Conservation (phyloP, 2,797 vertebrate species). For the Neosilurus mollespiculum region DNA sequence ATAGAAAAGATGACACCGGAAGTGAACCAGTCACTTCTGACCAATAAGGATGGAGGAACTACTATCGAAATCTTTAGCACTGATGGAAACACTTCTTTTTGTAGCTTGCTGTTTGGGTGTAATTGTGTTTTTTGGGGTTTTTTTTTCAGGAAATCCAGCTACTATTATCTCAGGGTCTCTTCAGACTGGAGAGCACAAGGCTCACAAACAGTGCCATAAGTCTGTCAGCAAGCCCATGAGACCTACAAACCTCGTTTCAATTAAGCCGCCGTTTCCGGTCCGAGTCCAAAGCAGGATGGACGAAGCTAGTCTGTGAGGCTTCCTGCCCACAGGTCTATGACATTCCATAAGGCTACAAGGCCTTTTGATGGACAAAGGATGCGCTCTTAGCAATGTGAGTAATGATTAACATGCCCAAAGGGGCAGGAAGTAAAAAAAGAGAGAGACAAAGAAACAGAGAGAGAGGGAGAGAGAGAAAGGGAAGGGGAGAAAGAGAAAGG, state of each 20-base stretch:
- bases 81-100: not conserved
- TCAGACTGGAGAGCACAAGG: not conserved
- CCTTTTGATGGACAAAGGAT: not conserved
- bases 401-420: not conserved
- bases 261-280: not conserved
- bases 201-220: conserved; percentile 51
- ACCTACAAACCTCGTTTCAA: not conserved
- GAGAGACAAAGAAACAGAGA: no score
- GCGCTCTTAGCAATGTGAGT: not conserved
- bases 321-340: conserved; percentile 26
- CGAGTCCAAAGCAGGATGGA: conserved; percentile 35
- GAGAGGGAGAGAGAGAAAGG: not conserved
- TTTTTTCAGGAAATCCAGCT: conserved; percentile 37
- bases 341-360: not conserved
- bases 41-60: not conserved
- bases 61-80: not conserved
- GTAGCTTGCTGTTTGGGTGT: not conserved
- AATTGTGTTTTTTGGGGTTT: not conserved
- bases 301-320: conserved; percentile 12
- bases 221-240: conserved; percentile 41
- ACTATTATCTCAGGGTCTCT: conserved; percentile 6
- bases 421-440: not conserved
- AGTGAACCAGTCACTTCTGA: not conserved
- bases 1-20: not conserved
- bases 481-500: no score